A percentile compares a stretch with the other conserved stretches of the same genome.
Evolutionary conservation across 2,888 invertebrate genomes (phyloP).

Genomic region (Chrysolina americana): DNA sequence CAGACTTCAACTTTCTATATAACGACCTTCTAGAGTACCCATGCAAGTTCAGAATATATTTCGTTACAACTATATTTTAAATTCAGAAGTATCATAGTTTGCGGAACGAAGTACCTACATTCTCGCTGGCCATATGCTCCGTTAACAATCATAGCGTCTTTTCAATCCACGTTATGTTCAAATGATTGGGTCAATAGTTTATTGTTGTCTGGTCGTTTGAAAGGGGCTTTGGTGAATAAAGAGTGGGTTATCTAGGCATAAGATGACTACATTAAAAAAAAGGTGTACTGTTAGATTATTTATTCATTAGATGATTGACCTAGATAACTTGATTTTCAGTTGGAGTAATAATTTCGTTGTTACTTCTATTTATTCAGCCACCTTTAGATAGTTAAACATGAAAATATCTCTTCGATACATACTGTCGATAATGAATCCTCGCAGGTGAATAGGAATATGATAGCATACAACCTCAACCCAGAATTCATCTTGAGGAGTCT

Average conservation of each 20-base stretch:
- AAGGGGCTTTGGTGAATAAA: constrained; percentile 5
- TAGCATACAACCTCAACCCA: too few relatives aligned
- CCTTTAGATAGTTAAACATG: too few relatives aligned
- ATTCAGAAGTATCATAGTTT: too few relatives aligned
- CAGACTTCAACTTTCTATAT: too few relatives aligned
- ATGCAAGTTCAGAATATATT: too few relatives aligned
- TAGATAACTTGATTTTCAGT: constrained; percentile 1
- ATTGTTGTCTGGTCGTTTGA: constrained; percentile 2
- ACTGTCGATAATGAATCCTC: too few relatives aligned
- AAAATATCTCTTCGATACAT: too few relatives aligned
- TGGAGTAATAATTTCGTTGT: background rate
- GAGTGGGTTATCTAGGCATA: background rate
- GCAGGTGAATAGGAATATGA: too few relatives aligned
- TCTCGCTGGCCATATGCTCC: background rate
- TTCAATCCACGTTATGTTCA: background rate
- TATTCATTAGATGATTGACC: constrained; percentile 20
- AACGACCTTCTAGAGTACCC: too few relatives aligned
- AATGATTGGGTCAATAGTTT: constrained; percentile 6
- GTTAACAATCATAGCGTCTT: background rate
- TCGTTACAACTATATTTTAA: too few relatives aligned
- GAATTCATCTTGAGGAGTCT: too few relatives aligned
- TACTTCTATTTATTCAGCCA: background rate
- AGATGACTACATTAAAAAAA: constrained; percentile 5
- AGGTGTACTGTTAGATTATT: constrained; percentile 20
- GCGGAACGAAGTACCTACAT: background rate